Evolutionary conservation across 2,888 invertebrate species (phyloP), one percentile per base, ranked within the genome.

Genomic region (Hyles lineata): DNA sequence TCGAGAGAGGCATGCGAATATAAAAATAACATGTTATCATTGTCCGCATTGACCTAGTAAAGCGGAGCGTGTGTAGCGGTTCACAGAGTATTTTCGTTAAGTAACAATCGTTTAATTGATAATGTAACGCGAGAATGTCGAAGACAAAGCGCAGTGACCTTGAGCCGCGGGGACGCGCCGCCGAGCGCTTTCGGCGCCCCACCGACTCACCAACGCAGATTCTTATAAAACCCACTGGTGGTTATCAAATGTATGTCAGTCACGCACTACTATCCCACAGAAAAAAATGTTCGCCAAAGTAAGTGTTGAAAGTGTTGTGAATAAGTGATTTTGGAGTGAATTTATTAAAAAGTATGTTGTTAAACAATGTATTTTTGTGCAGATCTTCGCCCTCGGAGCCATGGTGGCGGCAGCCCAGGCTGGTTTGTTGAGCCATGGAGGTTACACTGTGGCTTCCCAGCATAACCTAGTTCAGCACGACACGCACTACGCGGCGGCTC

Each of bases 171-270:
- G 88, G 91, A 90, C 90, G 89, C 86, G 79, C 78, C 67, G 72
- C 80, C 70, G 76, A 79, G 76, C 76, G 85, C 87, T 83, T 83
- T 87, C 89, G 83, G 81, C 89, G 90, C 93, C 92, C 92, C 93
- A 92, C 94, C 92, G 92, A 84, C 83, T 83, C 80, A 82, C 75
- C 86, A 76, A 80, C 85, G 82, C 80, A 82, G 87, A 87, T 89
- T 92, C 91, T 92, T 94, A 94, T 94, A 94, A 94, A 94, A 94
- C 90, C 90, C 89, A 91, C 87, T 79, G 87, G 82, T 83, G 83
- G 79, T 87, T 87, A 90, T 89, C 91, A 88, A 85, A 88, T 87
- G 88, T 89, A 91, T 91, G 90, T 90, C 91, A 94, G 92, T 92
- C 89, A 92, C 90, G 87, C 87, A 90, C 87, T 83, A 87, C 85